Base-by-base conservation (phyloP, 2,888 invertebrate genomes). In the Tuta absoluta region DNA sequence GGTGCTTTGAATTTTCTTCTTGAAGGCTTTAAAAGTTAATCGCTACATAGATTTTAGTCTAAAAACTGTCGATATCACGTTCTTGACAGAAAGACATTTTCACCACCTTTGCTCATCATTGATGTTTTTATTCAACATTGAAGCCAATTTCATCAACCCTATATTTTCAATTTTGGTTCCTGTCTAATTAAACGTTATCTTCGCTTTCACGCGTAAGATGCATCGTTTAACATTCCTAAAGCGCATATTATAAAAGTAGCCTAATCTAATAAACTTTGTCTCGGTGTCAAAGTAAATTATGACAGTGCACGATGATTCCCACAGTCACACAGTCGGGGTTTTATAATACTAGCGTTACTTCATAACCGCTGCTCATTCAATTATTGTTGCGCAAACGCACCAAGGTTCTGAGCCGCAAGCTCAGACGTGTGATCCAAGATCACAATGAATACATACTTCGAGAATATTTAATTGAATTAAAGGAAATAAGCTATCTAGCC, bases 271-370 rank as follows among this genome's bases (percentile, higher is more conserved):
- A 60, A 45, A 23, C 60, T 60, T 60, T 60, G 60, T 60, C 45
- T 24, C 21, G 45, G 14, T 19, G 19, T 45, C 41, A 41, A 49
- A 61, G 45, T 28, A 17, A 49, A 21, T 69, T 71, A 72, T 75
- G 68, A 73, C 75, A 74, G 70, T 69, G 70, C 71, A 75, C 73
- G 78, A 79, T 71, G 74, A 75, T 89, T 90, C 90, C 85, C 90
- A 90, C 65, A 66, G 57, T 64, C 89, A 87, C 71, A 76, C 68
- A 68, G 76, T 65, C 68, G 68, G 76, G 65, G 81, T 89, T 86
- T 86, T 84, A 89, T 89, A 89, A 86, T 80, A 82, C 81, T 56
- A 75, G 71, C 67, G 81, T 89, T 90, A 89, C 87, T 85, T 90
- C 72, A 69, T 53, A 62, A 53, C 38, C 17, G 49, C 69, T 73